These are phyloP conservation scores for Vannuccia rotundouncinata DNA, from an alignment of 2,888 invertebrate genomes.

Conservation along the genomic window DNA sequence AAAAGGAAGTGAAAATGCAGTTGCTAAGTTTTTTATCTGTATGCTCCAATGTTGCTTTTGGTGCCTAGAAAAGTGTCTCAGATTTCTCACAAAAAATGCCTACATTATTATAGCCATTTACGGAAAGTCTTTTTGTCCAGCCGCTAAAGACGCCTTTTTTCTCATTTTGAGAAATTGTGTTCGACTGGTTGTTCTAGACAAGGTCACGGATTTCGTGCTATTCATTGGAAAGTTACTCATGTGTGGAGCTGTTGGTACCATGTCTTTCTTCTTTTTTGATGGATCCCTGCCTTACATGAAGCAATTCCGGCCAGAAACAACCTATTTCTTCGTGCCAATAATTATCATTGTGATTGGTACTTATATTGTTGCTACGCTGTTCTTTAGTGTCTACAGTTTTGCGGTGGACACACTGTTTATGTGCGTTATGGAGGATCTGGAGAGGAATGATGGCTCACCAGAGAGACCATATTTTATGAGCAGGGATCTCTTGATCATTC, in stretches of 20 bases:
- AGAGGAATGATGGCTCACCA: constrained; percentile 81
- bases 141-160: constrained; percentile 81
- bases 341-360: constrained; percentile 71
- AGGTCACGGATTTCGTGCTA: constrained; percentile 77
- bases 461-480: constrained; percentile 92
- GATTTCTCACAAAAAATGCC: constrained; percentile 57
- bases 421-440: constrained; percentile 82
- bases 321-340: constrained; percentile 76
- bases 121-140: constrained; percentile 79
- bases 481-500: constrained; percentile 76
- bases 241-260: constrained; percentile 68
- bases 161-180: constrained; percentile 61
- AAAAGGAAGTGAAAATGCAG: constrained; percentile 65
- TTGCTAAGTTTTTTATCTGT: constrained; percentile 52
- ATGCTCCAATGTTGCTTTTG: constrained; percentile 57
- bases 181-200: constrained; percentile 58
- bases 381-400: constrained; percentile 92
- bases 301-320: constrained; percentile 51
- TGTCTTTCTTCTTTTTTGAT: constrained; percentile 69
- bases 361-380: constrained; percentile 77
- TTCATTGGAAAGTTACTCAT: constrained; percentile 81
- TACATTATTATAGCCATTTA: constrained; percentile 72
- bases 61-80: constrained; percentile 57
- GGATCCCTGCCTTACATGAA: constrained; percentile 50
- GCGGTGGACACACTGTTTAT: constrained; percentile 92